Evolutionary conservation across 2,113 vertebrate species (phyloP).

Genomic region (Tragelaphus imberbis): DNA sequence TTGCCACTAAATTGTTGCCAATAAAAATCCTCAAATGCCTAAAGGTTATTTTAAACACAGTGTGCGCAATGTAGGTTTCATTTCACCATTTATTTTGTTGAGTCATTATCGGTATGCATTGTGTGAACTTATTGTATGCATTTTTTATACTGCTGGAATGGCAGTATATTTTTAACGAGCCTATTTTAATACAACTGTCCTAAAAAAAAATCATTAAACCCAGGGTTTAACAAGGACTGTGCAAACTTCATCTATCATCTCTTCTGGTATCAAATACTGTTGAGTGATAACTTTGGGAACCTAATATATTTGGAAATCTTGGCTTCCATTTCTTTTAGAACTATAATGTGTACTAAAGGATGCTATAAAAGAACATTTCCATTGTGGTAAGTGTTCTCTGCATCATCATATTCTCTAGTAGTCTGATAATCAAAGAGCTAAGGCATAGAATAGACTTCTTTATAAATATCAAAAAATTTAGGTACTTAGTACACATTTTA

Average conservation of each 20-base stretch:
- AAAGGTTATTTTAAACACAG: slow-evolving; percentile 72
- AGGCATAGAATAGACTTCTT: slow-evolving; percentile 52
- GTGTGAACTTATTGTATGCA: slow-evolving; percentile 53
- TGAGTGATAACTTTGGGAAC: slow-evolving; percentile 69
- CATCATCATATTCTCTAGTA: slow-evolving; percentile 22
- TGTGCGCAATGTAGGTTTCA: slow-evolving; percentile 63
- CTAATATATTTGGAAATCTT: slow-evolving; percentile 53
- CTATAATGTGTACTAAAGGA: slow-evolving; percentile 45
- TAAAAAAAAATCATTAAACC: slow-evolving; percentile 70
- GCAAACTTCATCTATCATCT: slow-evolving; percentile 48
- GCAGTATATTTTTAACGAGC: slow-evolving; percentile 16
- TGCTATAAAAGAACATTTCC: slow-evolving; percentile 67
- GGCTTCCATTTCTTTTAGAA: slow-evolving; percentile 64
- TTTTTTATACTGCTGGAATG: slow-evolving; percentile 34
- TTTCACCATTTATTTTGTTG: slow-evolving; percentile 66
- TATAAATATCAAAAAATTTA: slow-evolving; percentile 56
- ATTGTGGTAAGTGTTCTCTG: slow-evolving; percentile 51
- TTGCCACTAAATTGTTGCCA: slow-evolving; percentile 56
- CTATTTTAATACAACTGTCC: slow-evolving; percentile 52
- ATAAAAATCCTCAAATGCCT: slow-evolving; percentile 68
- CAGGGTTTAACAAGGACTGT: slow-evolving; percentile 57
- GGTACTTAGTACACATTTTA: slow-evolving; percentile 4
- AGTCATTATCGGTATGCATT: slow-evolving; percentile 54
- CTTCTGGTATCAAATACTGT: slow-evolving; percentile 62
- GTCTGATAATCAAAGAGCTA: slow-evolving; percentile 52